Evolutionary conservation across 2,888 invertebrate species (phyloP).

Genomic region (Trissoscelio sp.): DNA sequence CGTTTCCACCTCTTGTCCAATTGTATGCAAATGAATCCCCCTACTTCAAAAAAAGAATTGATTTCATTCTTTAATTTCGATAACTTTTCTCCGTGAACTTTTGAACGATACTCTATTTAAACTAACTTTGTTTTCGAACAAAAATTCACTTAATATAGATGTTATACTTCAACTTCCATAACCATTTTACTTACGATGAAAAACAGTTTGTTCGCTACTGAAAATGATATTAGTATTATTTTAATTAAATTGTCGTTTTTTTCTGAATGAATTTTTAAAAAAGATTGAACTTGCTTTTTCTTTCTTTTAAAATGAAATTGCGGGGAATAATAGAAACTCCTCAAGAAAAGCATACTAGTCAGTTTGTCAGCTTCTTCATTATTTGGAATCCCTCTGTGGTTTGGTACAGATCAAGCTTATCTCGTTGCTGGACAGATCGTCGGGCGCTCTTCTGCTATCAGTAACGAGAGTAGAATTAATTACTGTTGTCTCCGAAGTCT

Average conservation of each 20-base stretch:
- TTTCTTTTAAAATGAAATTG: conserved; percentile 3
- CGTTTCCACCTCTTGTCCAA: neutral
- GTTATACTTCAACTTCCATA: conserved; percentile 8
- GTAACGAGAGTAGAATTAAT: conserved; percentile 59
- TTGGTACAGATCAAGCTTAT: conserved; percentile 48
- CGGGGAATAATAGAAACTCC: conserved; percentile 16
- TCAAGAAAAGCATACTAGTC: conserved; percentile 28
- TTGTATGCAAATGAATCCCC: too few species aligned
- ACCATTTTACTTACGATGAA: neutral
- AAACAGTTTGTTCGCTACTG: neutral
- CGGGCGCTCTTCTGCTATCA: conserved; percentile 39
- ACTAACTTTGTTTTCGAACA: conserved; percentile 11
- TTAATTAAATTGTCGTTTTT: neutral
- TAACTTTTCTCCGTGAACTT: neutral
- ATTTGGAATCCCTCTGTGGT: conserved; percentile 46
- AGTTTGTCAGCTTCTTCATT: conserved; percentile 57
- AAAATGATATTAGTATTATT: conserved; percentile 2
- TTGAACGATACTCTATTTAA: neutral
- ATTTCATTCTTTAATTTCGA: neutral
- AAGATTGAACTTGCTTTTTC: conserved; percentile 1
- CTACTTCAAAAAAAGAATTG: too few species aligned
- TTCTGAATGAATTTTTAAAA: neutral
- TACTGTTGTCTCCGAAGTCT: conserved; percentile 54
- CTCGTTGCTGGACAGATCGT: conserved; percentile 47
- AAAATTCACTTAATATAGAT: conserved; percentile 16